Conservation (phyloP, 2,888 invertebrate species). For the Sisyra terminalis region DNA sequence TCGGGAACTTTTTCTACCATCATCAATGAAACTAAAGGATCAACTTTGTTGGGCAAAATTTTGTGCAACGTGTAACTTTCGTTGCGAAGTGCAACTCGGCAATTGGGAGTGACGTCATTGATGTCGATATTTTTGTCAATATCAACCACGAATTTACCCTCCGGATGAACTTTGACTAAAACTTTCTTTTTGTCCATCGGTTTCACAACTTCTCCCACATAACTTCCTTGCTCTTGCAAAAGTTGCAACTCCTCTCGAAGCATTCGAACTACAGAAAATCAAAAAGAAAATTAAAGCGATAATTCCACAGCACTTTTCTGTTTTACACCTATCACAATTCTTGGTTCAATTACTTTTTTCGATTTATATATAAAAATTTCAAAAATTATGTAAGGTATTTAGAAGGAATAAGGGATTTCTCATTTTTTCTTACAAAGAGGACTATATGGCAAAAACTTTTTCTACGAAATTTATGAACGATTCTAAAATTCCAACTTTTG, state of each 20-base stretch:
- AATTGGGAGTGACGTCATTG: constrained; percentile 93
- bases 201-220: constrained; percentile 98
- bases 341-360: too few species aligned
- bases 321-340: too few species aligned
- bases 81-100: constrained; percentile 91
- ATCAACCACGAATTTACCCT: constrained; percentile 99
- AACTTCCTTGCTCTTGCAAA: constrained; percentile 94
- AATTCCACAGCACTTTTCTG: neutral
- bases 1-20: constrained; percentile 99
- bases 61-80: constrained; percentile 98
- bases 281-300: neutral
- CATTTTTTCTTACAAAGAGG: too few species aligned
- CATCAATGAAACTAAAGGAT: constrained; percentile 97
- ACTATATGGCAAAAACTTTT: too few species aligned
- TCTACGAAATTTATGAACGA: too few species aligned
- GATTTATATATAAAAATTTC: too few species aligned
- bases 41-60: constrained; percentile 97
- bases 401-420: too few species aligned
- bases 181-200: constrained; percentile 99
- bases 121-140: constrained; percentile 98
- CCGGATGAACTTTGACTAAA: constrained; percentile 96
- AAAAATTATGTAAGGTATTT: too few species aligned
- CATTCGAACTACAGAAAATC: constrained; percentile 64
- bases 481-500: too few species aligned
- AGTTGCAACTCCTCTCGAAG: constrained; percentile 92